Conservation (phyloP, 30 jellyfish, hydroid and myxozoan genomes). For the Chrysaora quinquecirrha region DNA sequence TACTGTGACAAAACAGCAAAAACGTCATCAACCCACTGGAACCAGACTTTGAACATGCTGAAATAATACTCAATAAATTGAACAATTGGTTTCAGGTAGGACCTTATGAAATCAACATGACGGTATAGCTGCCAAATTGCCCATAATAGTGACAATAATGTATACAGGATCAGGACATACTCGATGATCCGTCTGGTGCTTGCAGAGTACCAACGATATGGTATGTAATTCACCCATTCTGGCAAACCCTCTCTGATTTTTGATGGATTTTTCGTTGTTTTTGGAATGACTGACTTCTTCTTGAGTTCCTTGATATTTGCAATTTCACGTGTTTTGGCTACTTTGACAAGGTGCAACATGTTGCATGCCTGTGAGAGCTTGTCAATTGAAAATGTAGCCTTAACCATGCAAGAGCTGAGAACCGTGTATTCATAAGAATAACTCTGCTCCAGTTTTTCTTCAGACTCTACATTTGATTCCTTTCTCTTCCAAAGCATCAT, state of each 20-base stretch:
- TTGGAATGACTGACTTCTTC: constrained; percentile 44
- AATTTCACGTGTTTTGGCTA: constrained; percentile 79
- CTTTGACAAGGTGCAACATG: constrained; percentile 76
- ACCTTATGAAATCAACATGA: constrained; percentile 88
- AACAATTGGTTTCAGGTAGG: constrained; percentile 80
- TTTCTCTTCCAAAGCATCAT: constrained; percentile 73
- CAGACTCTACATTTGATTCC: background rate
- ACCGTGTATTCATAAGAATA: constrained; percentile 22
- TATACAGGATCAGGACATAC: constrained; percentile 72
- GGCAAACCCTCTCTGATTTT: constrained; percentile 96
- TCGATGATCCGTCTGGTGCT: constrained; percentile 75
- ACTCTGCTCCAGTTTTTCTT: background rate
- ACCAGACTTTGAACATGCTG: constrained; percentile 72
- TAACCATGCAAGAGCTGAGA: constrained; percentile 90
- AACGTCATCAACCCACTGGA: constrained; percentile 85
- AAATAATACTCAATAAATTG: constrained; percentile 75
- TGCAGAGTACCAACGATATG: constrained; percentile 96
- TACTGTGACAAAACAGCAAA: constrained; percentile 62
- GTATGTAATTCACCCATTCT: constrained; percentile 98
- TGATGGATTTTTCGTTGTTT: constrained; percentile 43
- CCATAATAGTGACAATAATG: constrained; percentile 89
- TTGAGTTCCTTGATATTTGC: constrained; percentile 51
- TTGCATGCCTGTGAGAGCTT: constrained; percentile 55
- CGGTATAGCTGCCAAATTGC: constrained; percentile 98
- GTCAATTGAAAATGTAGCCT: constrained; percentile 79